Evolutionary conservation across 2,888 invertebrate species (phyloP).

Genomic region (Acrobasis repandana): DNA sequence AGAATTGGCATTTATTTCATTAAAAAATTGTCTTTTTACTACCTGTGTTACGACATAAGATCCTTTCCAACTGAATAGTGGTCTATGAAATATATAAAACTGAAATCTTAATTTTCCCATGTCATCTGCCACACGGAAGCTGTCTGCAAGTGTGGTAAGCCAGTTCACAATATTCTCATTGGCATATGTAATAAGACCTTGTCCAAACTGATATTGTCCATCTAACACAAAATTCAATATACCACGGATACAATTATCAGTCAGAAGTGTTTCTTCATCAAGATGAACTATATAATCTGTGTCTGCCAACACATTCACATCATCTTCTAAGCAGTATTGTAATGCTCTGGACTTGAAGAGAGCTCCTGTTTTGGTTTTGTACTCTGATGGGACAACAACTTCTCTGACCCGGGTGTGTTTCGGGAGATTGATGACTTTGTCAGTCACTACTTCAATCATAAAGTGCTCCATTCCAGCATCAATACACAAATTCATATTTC

Average conservation of each 20-base stretch:
- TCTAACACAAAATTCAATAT: conserved; percentile 97
- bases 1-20: background rate
- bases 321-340: conserved; percentile 97
- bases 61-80: conserved; percentile 98
- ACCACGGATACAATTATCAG: conserved; percentile 94
- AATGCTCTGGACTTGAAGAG: conserved; percentile 96
- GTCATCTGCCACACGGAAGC: conserved; percentile 97
- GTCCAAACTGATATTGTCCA: conserved; percentile 97
- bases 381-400: conserved; percentile 93
- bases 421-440: conserved; percentile 90
- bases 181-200: conserved; percentile 97
- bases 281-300: conserved; percentile 98
- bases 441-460: conserved; percentile 97
- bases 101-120: conserved; percentile 98
- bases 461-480: conserved; percentile 97
- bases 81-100: conserved; percentile 96
- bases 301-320: conserved; percentile 92
- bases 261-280: conserved; percentile 97
- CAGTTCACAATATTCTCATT: conserved; percentile 98
- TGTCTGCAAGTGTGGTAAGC: conserved; percentile 97
- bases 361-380: conserved; percentile 95
- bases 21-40: conserved; percentile 28
- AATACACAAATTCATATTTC: conserved; percentile 93
- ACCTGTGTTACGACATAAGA: conserved; percentile 98
- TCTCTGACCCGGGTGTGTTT: conserved; percentile 92